Evolutionary conservation across 53 echinoderm and acorn worm species (phyloP).

Genomic region (Astropecten irregularis): DNA sequence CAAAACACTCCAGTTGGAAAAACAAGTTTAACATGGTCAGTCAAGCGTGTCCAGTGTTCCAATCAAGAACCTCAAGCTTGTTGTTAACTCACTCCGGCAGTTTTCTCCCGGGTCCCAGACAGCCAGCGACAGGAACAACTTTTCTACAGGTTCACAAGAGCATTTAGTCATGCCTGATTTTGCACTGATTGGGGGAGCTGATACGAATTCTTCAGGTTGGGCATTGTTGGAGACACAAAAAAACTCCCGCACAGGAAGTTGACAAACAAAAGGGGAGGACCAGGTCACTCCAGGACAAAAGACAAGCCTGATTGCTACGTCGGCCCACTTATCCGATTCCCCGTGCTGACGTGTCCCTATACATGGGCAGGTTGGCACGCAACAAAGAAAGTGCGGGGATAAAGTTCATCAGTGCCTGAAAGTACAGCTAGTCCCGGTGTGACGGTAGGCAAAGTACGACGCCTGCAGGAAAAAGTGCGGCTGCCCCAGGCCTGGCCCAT

Average conservation of each 20-base stretch:
- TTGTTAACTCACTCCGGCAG: too few species aligned
- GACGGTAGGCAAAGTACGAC: slow-evolving; percentile 67
- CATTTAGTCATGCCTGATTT: slow-evolving; percentile 54
- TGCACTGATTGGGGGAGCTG: slow-evolving; percentile 34
- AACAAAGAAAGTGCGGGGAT: slow-evolving; percentile 69
- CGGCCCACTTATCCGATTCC: slow-evolving; percentile 47
- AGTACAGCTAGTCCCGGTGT: slow-evolving; percentile 67
- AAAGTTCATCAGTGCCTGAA: slow-evolving; percentile 64
- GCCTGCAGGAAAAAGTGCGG: slow-evolving; percentile 65
- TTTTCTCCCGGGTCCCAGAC: too few species aligned
- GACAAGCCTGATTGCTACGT: slow-evolving; percentile 12
- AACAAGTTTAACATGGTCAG: slow-evolving; percentile 41
- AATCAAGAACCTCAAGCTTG: slow-evolving; percentile 21
- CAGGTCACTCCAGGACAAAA: slow-evolving; percentile 71
- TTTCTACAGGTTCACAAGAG: slow-evolving; percentile 29
- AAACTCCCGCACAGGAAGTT: slow-evolving; percentile 24
- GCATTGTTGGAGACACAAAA: slow-evolving; percentile 3
- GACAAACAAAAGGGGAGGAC: slow-evolving; percentile 30
- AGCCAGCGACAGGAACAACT: not conserved
- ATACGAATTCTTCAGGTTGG: slow-evolving; percentile 11
- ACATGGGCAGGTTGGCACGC: slow-evolving; percentile 70
- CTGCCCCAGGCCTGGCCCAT: slow-evolving; percentile 60
- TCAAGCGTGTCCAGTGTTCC: not conserved
- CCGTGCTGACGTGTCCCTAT: slow-evolving; percentile 44
- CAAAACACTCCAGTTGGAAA: not conserved